Evolutionary conservation across 2,797 vertebrate species (phyloP).

Genomic region (Tokudaia tokunoshimensis): DNA sequence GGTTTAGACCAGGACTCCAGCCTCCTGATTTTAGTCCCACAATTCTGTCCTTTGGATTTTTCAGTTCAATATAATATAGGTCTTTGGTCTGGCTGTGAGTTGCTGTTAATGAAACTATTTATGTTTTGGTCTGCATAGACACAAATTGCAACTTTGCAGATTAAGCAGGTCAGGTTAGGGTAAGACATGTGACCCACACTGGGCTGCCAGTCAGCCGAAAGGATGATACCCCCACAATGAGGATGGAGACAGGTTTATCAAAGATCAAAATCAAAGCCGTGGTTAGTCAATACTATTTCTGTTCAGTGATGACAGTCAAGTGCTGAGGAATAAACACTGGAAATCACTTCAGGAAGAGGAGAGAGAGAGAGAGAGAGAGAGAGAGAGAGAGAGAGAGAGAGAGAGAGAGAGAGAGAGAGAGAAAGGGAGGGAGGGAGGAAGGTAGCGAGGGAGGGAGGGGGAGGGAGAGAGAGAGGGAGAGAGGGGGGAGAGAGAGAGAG

Average conservation of each 20-base stretch:
- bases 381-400: not conserved
- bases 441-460: not conserved
- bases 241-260: not conserved
- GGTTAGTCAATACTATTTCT: not conserved
- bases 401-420: not conserved
- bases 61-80: not conserved
- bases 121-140: not conserved
- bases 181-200: not conserved
- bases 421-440: too few relatives aligned
- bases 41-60: not conserved
- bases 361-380: too few relatives aligned
- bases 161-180: accelerated
- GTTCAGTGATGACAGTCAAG: not conserved
- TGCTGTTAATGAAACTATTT: not conserved
- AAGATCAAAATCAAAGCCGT: not conserved
- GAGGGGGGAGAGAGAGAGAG: not conserved
- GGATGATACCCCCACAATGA: not conserved
- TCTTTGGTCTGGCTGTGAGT: not conserved
- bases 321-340: not conserved
- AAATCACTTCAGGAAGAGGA: not conserved
- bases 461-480: not conserved
- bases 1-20: not conserved
- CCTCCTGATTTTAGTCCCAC: not conserved
- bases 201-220: not conserved
- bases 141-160: not conserved